Base-by-base conservation (phyloP, 2,797 vertebrate species). In the Tragopan temminckii region DNA sequence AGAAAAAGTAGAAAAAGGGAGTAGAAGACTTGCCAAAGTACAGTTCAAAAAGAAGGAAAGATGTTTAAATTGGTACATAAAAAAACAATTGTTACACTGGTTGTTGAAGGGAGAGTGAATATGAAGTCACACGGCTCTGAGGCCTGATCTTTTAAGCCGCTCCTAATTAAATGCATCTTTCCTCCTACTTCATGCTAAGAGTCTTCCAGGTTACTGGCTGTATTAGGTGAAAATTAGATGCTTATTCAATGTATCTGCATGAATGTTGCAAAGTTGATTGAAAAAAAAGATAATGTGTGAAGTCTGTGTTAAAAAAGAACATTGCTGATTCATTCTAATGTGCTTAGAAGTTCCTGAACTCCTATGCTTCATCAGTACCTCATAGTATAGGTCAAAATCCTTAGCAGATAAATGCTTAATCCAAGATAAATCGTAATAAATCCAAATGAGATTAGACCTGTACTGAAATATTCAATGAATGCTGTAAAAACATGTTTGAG, bases 361-460 rank as follows among this genome's bases (percentile, higher is more conserved):
- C 59, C 0, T 2, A 42, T 67, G 59, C 67, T 40, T 88, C 72
- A 88, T 78, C 96, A 46, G 89, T 48, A 92, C 70, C 46, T 93
- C 50, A 21, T 13, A 76, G 63, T 31, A 89, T 7, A 91, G 89
- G 85, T 81, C 85, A 76, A 95, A 95, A 97, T 95, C 94, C 95
- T 94, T 53, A 91, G 82, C 89, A 95, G 96, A 96, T 96, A 93
- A 96, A 91, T 14, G 67, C 89, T 90, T 96, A 96, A 96, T 94
- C 96, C 87, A 29, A 95, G 90, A 91, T 97, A 95, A 97, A 96
- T 89, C 36, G 77, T 84, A 93, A 95, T 91, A 96, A 94, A 97
- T 94, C 96, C 96, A 95, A 95, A 96, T 95, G 87, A 97, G 95
- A 96, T 97, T 96, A 95, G 93, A 80, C 82, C 80, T 95, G 90